Conservation (phyloP, 2,113 vertebrate species). For the Meriones unguiculatus region DNA sequence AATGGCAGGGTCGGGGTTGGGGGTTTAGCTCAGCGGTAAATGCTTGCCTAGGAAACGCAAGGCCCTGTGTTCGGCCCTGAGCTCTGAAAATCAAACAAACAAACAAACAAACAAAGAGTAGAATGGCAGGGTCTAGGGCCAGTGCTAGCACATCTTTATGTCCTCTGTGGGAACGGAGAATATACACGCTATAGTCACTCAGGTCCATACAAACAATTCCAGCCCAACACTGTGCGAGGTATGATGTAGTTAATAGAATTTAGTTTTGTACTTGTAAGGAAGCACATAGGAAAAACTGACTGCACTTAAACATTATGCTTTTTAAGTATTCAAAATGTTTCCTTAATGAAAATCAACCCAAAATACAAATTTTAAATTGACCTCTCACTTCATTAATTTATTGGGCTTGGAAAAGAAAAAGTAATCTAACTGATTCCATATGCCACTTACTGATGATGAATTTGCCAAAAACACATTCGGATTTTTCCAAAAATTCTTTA, state of each 20-base stretch:
- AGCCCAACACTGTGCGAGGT: background rate
- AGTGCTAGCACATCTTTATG: background rate
- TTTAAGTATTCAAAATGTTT: conserved; percentile 60
- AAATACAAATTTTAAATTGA: conserved; percentile 24
- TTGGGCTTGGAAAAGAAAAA: conserved; percentile 57
- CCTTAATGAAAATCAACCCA: conserved; percentile 54
- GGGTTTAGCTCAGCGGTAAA: too few species aligned
- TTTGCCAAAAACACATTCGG: conserved; percentile 9
- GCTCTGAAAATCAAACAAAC: too few species aligned
- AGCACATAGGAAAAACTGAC: background rate
- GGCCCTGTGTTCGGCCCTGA: too few species aligned
- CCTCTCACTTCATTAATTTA: conserved; percentile 69
- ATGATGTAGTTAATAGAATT: background rate
- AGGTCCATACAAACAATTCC: conserved; percentile 34
- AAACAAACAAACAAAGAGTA: too few species aligned
- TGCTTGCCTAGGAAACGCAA: too few species aligned
- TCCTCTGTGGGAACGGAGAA: background rate
- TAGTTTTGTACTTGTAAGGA: background rate
- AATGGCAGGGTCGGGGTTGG: too few species aligned
- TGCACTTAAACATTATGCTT: background rate
- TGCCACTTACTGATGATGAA: background rate
- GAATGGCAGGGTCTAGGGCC: background rate
- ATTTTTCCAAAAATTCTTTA: conserved; percentile 30
- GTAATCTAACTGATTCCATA: conserved; percentile 37
- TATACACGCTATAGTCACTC: background rate